Evolutionary conservation across 2,797 vertebrate genomes (phyloP), one percentile per base, ranked within the genome.

Genomic region (Neoniphon sammara): DNA sequence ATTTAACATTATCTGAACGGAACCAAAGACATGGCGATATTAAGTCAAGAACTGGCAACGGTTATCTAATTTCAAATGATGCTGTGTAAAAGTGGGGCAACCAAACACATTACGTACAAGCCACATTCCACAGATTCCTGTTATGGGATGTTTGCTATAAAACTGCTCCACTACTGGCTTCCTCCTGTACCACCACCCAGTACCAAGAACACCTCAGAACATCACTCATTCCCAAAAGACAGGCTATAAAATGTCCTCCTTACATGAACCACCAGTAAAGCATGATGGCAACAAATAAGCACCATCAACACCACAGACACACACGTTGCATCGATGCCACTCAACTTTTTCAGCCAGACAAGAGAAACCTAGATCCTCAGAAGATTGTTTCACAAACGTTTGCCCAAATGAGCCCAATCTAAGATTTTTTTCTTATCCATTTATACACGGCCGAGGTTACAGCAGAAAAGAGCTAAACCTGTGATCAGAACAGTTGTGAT

Each of bases 91-190:
- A 34, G 30, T 5, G 34, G 25, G 8, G 20, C 27, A 44, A 73
- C 62, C 62, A 56, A 47, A 71, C 61, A 46, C 57, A 70, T n/a
- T 9, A 53, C n/a, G 25, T 49, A 56, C n/a, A 1, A 60, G 58
- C 69, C 56, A 63, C 88, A 91, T 93, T 91, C 88, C 89, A 61
- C 62, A 90, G 74, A 91, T 90, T 91, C 85, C 73, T 80, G 60
- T 14, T 4, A 4, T 42, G 71, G 66, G 77, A 80, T 2, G 55
- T 62, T 62, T 44, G 39, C 39, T 11, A 42, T 42, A 42, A 42
- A 42, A 42, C 39, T 42, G 39, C 1, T 42, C 39, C 11, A 42
- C 39, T 42, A 42, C 39, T 42, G 9, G 9, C 39, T 11, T 11
- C 10, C 10, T 42, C 12, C 39, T 42, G 39, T 11, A 42, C 39